Percentiles rank a stretch among this genome's conserved stretches.
Evolutionary conservation across 2,888 invertebrate species (phyloP).

Genomic region (Agrotis puta): DNA sequence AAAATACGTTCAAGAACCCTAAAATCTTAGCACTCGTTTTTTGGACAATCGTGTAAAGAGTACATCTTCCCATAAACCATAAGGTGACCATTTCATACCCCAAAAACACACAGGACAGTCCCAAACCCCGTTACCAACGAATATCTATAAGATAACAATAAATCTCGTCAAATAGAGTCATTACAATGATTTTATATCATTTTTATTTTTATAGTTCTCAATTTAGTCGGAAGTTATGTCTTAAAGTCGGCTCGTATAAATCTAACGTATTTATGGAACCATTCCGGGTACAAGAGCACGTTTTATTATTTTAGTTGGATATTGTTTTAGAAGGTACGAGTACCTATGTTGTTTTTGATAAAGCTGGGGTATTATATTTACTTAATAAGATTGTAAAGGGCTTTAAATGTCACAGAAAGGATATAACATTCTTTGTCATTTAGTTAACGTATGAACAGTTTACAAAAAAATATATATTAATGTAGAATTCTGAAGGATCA

Average conservation of each 20-base stretch:
- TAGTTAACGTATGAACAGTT: too few relatives aligned
- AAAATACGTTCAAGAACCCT: too few relatives aligned
- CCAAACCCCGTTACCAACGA: slow-evolving; percentile 27
- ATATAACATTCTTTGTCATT: too few relatives aligned
- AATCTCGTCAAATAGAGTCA: slow-evolving; percentile 54
- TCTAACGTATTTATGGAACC: slow-evolving; percentile 43
- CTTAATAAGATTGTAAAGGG: too few relatives aligned
- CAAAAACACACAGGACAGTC: slow-evolving; percentile 14
- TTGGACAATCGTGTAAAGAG: background rate
- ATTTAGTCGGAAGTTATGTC: slow-evolving; percentile 43
- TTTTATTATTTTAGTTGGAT: slow-evolving; percentile 31
- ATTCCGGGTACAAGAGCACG: slow-evolving; percentile 1
- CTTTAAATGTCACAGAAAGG: too few relatives aligned
- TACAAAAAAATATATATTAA: too few relatives aligned
- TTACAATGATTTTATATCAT: slow-evolving; percentile 58
- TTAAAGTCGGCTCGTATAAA: slow-evolving; percentile 31
- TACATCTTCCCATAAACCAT: background rate
- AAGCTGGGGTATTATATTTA: background rate
- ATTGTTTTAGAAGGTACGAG: slow-evolving; percentile 11
- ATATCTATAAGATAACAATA: slow-evolving; percentile 53
- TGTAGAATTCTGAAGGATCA: too few relatives aligned
- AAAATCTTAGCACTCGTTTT: too few relatives aligned
- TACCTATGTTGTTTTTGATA: background rate
- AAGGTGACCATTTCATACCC: background rate
- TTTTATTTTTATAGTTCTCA: slow-evolving; percentile 61